phyloP scores from a whole-genome alignment of 1,140 invertebrate species.

The Drosophila watanabei region DNA sequence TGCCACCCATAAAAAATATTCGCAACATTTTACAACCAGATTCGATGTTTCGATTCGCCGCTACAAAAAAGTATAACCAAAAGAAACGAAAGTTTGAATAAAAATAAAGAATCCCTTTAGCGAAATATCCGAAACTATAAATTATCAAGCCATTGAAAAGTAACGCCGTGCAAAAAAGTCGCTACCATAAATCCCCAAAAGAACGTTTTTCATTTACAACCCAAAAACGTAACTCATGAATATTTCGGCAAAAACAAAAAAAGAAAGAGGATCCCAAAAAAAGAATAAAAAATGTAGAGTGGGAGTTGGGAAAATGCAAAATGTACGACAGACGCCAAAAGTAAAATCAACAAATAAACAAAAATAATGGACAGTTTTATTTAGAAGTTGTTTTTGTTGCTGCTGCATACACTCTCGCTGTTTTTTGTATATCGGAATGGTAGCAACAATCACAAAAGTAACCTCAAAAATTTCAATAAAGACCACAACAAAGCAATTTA shows the following conservation, averaged over 20 bases:
- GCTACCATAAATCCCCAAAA: constrained; percentile 69
- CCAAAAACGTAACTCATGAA: constrained; percentile 79
- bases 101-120: constrained; percentile 39
- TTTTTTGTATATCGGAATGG: constrained; percentile 28
- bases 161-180: constrained; percentile 42
- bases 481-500: constrained; percentile 84
- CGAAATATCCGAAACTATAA: constrained; percentile 67
- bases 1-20: constrained; percentile 36
- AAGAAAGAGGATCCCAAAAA: constrained; percentile 20
- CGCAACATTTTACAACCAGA: constrained; percentile 22
- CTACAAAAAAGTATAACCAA: background rate
- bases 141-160: constrained; percentile 72
- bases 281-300: constrained; percentile 6
- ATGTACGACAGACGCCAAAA: constrained; percentile 63
- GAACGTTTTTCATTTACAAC: constrained; percentile 77
- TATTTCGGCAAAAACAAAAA: constrained; percentile 58
- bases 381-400: constrained; percentile 35
- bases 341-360: constrained; percentile 76
- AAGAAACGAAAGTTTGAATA: constrained; percentile 19
- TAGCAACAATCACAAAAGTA: constrained; percentile 80
- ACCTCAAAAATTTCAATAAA: constrained; percentile 84
- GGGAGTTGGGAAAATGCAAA: constrained; percentile 52
- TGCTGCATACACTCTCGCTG: constrained; percentile 2
- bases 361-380: constrained; percentile 74
- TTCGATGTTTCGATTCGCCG: constrained; percentile 29